Evolutionary conservation across 2,888 invertebrate genomes (phyloP).

Genomic region (Laothoe populi): DNA sequence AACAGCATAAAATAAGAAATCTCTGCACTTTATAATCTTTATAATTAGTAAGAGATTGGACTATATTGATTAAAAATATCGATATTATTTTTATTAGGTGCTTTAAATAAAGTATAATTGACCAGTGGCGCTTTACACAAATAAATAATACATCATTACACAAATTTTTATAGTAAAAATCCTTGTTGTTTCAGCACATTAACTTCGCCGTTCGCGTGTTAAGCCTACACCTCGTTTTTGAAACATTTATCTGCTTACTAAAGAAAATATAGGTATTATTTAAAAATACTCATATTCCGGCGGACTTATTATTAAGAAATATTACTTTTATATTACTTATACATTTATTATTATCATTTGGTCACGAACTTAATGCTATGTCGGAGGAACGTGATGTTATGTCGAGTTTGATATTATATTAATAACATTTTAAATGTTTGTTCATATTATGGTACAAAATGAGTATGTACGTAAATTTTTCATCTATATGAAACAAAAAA

Average conservation of each 20-base stretch:
- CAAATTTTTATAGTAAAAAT: slow-evolving; percentile 16
- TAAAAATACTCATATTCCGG: no score
- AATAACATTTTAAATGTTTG: not conserved
- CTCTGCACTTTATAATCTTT: no score
- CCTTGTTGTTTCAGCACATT: slow-evolving; percentile 14
- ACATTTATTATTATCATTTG: no score
- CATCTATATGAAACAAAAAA: not conserved
- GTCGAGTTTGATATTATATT: not conserved
- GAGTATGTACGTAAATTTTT: not conserved
- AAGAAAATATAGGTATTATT: no score
- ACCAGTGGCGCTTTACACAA: slow-evolving; percentile 9
- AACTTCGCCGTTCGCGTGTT: slow-evolving; percentile 26
- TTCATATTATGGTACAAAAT: not conserved
- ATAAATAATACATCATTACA: slow-evolving; percentile 14
- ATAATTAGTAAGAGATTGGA: no score
- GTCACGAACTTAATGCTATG: slow-evolving; percentile 2
- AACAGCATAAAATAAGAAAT: no score
- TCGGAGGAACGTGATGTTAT: slow-evolving; percentile 6
- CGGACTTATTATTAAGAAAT: no score
- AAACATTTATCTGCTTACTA: slow-evolving; percentile 21
- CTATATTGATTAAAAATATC: not conserved
- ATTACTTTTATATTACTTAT: no score
- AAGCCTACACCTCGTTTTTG: slow-evolving; percentile 4
- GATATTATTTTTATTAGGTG: not conserved
- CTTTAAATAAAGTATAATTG: slow-evolving; percentile 1